A percentile compares a stretch with the other conserved stretches of the same genome.
Evolutionary conservation across 2,113 vertebrate genomes (phyloP).

Genomic region (Crotalus tigris): DNA sequence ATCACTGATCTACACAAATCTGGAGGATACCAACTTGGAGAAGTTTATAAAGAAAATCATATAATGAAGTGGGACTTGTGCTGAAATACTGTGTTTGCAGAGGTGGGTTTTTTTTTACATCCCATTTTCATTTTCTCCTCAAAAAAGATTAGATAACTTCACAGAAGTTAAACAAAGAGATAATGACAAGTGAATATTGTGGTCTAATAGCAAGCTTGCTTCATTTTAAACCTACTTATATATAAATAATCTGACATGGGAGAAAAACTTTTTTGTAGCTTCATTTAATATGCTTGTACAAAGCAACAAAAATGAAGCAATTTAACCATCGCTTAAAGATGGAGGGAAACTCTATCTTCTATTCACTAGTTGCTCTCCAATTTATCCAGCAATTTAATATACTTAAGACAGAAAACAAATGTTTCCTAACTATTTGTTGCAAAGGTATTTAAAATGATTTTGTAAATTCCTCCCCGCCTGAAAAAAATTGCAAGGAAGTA

Average conservation of each 20-base stretch:
- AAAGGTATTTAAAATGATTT: neutral
- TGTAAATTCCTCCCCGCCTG: neutral
- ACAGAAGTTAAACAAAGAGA: neutral
- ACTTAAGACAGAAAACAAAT: neutral
- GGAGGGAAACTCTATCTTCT: neutral
- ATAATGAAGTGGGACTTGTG: neutral
- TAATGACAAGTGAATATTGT: neutral
- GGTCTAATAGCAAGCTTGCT: neutral
- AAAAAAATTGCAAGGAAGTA: neutral
- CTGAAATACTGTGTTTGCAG: neutral
- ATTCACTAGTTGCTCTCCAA: neutral
- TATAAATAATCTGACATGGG: neutral
- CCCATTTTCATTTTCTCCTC: neutral
- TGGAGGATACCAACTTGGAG: neutral
- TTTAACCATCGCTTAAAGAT: neutral
- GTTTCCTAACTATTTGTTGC: neutral
- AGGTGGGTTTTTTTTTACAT: neutral
- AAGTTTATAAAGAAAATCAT: neutral
- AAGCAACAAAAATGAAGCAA: neutral
- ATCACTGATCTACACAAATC: neutral
- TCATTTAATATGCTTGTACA: neutral
- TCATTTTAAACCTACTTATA: neutral
- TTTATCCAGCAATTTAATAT: neutral
- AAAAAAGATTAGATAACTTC: neutral
- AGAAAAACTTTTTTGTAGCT: neutral